Evolutionary conservation across 2,888 invertebrate genomes (phyloP).

Genomic region (Drosophila nr. perissopoda): DNA sequence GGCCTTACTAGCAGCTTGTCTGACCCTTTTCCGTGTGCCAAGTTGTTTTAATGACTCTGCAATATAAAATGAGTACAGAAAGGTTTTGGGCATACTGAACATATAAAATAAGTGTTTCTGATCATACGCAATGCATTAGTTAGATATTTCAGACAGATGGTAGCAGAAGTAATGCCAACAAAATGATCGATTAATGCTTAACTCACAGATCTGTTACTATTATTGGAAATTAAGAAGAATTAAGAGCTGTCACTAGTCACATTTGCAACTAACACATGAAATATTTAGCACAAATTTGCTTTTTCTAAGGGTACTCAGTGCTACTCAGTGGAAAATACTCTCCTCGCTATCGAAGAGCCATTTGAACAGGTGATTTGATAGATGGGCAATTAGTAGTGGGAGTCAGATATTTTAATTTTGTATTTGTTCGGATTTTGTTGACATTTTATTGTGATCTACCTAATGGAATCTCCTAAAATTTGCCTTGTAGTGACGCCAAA

Average conservation of each 20-base stretch:
- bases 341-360: neutral
- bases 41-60: neutral
- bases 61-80: neutral
- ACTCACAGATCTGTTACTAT: neutral
- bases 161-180: neutral
- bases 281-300: neutral
- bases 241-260: neutral
- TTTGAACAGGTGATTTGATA: neutral
- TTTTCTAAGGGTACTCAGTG: neutral
- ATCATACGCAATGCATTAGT: neutral
- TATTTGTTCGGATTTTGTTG: neutral
- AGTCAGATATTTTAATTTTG: neutral
- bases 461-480: neutral
- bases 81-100: neutral
- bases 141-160: neutral
- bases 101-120: neutral
- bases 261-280: neutral
- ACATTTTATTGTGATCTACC: neutral
- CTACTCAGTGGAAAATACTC: neutral
- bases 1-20: neutral
- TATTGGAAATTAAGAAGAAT: too few species aligned
- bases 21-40: neutral
- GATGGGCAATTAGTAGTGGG: neutral
- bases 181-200: neutral
- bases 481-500: neutral